These are phyloP conservation scores for Cloeon dipterum DNA, from an alignment of 2,888 invertebrate genomes.

Conservation along the genomic window DNA sequence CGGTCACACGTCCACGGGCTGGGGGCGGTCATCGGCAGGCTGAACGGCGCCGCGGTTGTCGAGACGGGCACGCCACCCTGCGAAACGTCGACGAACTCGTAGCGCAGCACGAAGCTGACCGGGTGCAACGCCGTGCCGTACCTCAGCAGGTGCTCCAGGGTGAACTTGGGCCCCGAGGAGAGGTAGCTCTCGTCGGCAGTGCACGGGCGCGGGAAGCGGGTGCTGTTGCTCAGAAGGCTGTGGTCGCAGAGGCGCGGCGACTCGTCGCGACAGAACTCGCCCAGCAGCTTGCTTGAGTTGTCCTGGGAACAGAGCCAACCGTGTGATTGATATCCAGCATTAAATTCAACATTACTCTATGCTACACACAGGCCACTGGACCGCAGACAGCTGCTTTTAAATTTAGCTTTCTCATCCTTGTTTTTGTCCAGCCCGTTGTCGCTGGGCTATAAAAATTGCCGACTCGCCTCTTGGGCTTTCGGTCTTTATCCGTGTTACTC, in stretches of 20 bases:
- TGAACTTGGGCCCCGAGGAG: constrained; percentile 47
- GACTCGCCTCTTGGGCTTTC: too few species aligned
- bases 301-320: too few species aligned
- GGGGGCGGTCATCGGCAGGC: neutral
- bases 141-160: constrained; percentile 48
- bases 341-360: too few species aligned
- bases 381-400: too few species aligned
- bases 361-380: too few species aligned
- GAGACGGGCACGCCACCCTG: constrained; percentile 34
- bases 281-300: constrained; percentile 25
- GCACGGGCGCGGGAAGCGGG: constrained; percentile 46
- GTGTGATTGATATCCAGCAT: too few species aligned
- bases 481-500: too few species aligned
- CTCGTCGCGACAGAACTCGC: constrained; percentile 54
- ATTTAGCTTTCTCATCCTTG: too few species aligned
- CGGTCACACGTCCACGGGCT: constrained; percentile 8
- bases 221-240: constrained; percentile 43
- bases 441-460: too few species aligned
- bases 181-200: constrained; percentile 49
- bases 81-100: constrained; percentile 59
- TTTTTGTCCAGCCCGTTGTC: too few species aligned
- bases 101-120: constrained; percentile 50
- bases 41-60: neutral
- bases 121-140: constrained; percentile 62
- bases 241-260: constrained; percentile 47